Evolutionary conservation across 2,797 vertebrate species (phyloP), one percentile per base, ranked within the genome.

Genomic region (Centropyge bicolor): DNA sequence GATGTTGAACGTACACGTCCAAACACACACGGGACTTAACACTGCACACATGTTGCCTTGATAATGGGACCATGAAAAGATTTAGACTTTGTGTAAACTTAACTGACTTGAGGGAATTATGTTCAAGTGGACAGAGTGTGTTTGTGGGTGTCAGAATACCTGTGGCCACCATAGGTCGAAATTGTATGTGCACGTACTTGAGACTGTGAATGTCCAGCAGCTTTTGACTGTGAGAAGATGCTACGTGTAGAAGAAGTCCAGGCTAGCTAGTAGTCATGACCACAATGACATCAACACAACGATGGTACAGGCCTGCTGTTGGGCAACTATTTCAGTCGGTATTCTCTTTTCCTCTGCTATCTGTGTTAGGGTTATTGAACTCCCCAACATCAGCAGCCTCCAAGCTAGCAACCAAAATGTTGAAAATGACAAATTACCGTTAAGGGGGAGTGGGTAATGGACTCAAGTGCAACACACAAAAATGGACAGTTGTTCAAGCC

Each of bases 1-100:
- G 89, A 88, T 84, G 89, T 81, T 86, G 80, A 83, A 89, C 8
- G 16, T 35, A 46, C 60, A 82, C 8, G 88, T 89, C 89, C 84
- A 91, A 92, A 92, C 80, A 89, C 41, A 64, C 7, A 14, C 27
- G 8, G 67, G 46, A 36, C 54, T 76, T 85, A 85, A 83, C 63
- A 38, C 64, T 64, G 22, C 55, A 49, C 90, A 89, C 69, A 76
- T 67, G 86, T 56, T 66, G 49, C 65, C 51, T 59, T 64, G 8
- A 62, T 35, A 14, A 68, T 36, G 56, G 31, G 54, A 86, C 41
- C 75, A 71, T 70, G 76, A 62, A 41, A 68, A 36, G 74, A 46
- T 70, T 70, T 76, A 63, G 61, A 49, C 48, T 51, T 22, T 1
- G 5, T 72, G 76, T 90, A 85, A 79, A 85, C 73, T 2, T 2